phyloP scores from a whole-genome alignment of 2,888 invertebrate genomes.

The Colostygia pectinataria region DNA sequence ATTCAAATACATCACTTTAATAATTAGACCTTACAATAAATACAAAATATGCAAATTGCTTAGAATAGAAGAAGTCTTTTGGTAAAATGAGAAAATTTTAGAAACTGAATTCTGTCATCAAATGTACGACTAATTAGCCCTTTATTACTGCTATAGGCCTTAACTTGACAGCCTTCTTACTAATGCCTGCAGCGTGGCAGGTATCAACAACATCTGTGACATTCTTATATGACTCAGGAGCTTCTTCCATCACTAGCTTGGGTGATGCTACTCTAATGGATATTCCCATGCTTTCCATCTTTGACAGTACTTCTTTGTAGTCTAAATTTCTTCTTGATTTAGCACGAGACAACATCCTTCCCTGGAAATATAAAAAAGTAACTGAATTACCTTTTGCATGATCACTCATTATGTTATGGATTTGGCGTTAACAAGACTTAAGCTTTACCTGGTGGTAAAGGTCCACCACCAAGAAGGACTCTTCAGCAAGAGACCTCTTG shows the following conservation, averaged over 20 bases:
- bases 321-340: constrained; percentile 98
- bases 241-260: constrained; percentile 99
- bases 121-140: constrained; percentile 83
- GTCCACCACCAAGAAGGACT: no score
- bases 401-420: no score
- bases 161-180: constrained; percentile 97
- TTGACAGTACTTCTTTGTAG: constrained; percentile 94
- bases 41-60: constrained; percentile 11
- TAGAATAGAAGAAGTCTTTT: constrained; percentile 16
- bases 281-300: constrained; percentile 92
- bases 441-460: no score
- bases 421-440: no score
- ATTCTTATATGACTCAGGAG: constrained; percentile 99
- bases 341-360: constrained; percentile 97
- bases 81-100: not conserved
- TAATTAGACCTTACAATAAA: constrained; percentile 6
- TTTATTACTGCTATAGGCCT: constrained; percentile 99
- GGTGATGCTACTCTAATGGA: constrained; percentile 99
- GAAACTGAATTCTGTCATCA: not conserved
- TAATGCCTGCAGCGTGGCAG: constrained; percentile 98
- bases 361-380: constrained; percentile 81
- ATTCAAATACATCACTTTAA: no score
- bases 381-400: no score
- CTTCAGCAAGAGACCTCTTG: no score
- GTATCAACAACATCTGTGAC: constrained; percentile 99